phyloP scores from a whole-genome alignment of 1,140 invertebrate genomes.

The Panagrolaimus sp. region DNA sequence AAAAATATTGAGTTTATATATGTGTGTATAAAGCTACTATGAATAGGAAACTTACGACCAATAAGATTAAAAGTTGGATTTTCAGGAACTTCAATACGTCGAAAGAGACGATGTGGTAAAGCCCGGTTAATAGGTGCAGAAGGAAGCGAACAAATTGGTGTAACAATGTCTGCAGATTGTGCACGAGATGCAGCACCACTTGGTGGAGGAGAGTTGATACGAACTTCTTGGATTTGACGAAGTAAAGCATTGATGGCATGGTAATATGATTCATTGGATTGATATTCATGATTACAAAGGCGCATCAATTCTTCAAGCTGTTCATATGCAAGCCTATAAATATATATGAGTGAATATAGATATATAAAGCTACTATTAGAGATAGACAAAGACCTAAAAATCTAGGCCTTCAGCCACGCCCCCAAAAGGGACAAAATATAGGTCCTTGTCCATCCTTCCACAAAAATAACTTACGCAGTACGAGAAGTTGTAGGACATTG shows the following conservation, averaged over 20 bases:
- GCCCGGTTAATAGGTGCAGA: background rate
- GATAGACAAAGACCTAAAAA: too few species aligned
- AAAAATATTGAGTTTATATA: too few species aligned
- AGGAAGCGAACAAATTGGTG: background rate
- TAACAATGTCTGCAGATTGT: background rate
- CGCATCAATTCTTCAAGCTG: constrained; percentile 3
- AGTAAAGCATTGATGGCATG: constrained; percentile 4
- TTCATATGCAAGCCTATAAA: background rate
- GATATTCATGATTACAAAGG: constrained; percentile 9
- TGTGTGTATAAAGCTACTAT: too few species aligned
- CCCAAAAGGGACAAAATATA: too few species aligned
- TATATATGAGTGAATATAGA: too few species aligned
- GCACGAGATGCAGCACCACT: background rate
- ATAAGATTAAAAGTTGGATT: background rate
- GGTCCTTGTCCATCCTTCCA: too few species aligned
- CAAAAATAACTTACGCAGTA: too few species aligned
- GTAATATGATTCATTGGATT: constrained; percentile 4
- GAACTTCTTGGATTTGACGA: constrained; percentile 3
- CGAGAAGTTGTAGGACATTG: too few species aligned
- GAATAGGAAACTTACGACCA: too few species aligned
- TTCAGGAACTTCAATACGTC: background rate
- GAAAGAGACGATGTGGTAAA: background rate
- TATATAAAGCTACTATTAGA: too few species aligned
- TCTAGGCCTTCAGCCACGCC: too few species aligned
- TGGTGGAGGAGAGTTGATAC: background rate